These are phyloP conservation scores for Silurus glanis DNA, from an alignment of 2,113 vertebrate genomes.

Conservation along the genomic window DNA sequence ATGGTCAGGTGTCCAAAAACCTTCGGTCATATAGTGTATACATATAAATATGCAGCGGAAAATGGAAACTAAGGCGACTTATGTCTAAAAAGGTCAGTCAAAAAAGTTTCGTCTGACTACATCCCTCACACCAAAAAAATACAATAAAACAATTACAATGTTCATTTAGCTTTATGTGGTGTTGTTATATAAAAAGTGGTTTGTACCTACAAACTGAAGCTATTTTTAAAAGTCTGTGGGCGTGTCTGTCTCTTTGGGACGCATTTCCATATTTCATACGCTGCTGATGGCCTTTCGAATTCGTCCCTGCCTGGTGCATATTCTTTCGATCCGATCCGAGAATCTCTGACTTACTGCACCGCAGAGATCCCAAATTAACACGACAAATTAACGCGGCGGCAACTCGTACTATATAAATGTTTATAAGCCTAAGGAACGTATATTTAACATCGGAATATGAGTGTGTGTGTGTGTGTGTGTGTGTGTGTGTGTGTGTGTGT, in stretches of 20 bases:
- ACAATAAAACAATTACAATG: too few relatives aligned
- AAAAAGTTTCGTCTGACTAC: background rate
- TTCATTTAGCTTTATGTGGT: background rate
- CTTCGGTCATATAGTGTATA: too few relatives aligned
- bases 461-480: background rate
- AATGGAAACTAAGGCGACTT: background rate
- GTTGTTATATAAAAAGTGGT: background rate
- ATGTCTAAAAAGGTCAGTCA: background rate
- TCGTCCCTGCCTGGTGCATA: conserved; percentile 38
- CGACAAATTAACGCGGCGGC: background rate
- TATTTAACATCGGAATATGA: background rate
- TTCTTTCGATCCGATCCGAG: conserved; percentile 45
- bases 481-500: background rate
- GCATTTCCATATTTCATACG: conserved; percentile 53
- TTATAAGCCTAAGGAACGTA: background rate
- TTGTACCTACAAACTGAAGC: background rate
- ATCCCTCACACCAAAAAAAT: background rate
- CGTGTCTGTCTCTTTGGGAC: conserved; percentile 5
- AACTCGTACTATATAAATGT: background rate
- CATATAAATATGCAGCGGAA: background rate
- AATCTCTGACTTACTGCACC: conserved; percentile 49
- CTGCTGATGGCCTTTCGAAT: conserved; percentile 38
- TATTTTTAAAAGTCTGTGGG: conserved; percentile 49
- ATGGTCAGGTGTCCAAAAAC: too few relatives aligned
- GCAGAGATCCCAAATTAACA: conserved; percentile 21